Evolutionary conservation across 23 tunicate genomes (phyloP).

Genomic region (Ciona savignyi): DNA sequence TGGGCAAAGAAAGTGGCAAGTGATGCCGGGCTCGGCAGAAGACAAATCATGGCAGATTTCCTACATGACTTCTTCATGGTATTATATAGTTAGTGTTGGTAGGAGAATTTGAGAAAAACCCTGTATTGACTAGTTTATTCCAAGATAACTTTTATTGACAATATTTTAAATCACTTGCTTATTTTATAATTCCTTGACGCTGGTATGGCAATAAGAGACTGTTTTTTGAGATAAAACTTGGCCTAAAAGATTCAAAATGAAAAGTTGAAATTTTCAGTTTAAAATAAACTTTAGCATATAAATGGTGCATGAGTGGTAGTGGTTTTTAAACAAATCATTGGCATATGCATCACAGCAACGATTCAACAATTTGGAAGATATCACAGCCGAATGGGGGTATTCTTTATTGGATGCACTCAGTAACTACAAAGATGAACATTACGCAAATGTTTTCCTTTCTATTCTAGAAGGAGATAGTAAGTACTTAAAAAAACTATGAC

Average conservation of each 20-base stretch:
- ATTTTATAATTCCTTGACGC: too few relatives aligned
- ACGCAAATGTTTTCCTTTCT: conserved; percentile 39
- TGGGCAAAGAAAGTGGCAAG: conserved; percentile 74
- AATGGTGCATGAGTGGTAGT: too few relatives aligned
- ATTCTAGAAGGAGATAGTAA: conserved; percentile 54
- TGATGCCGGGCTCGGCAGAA: conserved; percentile 54
- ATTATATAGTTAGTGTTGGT: background rate
- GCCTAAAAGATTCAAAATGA: too few relatives aligned
- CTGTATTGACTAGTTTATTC: too few relatives aligned
- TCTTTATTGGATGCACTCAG: conserved; percentile 56
- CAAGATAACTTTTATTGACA: too few relatives aligned
- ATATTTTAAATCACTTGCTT: too few relatives aligned
- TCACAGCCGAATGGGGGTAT: conserved; percentile 82
- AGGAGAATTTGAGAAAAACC: too few relatives aligned
- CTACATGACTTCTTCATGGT: conserved; percentile 69
- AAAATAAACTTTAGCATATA: too few relatives aligned
- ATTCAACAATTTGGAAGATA: conserved; percentile 46
- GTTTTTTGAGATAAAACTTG: too few relatives aligned
- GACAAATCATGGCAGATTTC: conserved; percentile 74
- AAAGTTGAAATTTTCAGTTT: too few relatives aligned
- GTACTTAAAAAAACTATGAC: background rate
- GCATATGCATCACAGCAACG: conserved; percentile 24
- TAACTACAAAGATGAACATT: conserved; percentile 37
- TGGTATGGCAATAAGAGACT: too few relatives aligned
- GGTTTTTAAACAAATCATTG: background rate